Evolutionary conservation across 2,888 invertebrate species (phyloP).

Genomic region (Caenorhabditis becei): DNA sequence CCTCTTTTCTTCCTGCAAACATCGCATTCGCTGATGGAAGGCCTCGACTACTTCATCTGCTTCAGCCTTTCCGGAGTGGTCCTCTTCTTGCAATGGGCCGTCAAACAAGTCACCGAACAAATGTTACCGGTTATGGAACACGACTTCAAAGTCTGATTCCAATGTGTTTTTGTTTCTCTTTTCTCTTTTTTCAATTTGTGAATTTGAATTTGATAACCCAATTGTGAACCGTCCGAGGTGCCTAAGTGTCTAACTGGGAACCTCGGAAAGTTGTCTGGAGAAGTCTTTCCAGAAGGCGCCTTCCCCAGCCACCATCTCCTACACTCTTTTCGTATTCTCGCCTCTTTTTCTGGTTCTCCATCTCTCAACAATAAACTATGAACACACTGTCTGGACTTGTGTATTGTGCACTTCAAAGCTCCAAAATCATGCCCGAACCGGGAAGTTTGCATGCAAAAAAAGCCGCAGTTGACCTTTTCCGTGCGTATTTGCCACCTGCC

Average conservation of each 20-base stretch:
- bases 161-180: not conserved
- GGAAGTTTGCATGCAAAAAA: not conserved
- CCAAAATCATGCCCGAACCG: conserved; percentile 7
- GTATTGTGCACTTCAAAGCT: conserved; percentile 39
- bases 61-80: conserved; percentile 40
- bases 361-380: conserved; percentile 5
- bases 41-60: conserved; percentile 61
- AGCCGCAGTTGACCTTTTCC: conserved; percentile 43
- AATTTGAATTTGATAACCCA: not conserved
- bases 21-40: conserved; percentile 66
- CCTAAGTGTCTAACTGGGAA: no score
- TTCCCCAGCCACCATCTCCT: no score
- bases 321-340: not conserved
- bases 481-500: conserved; percentile 19
- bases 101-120: conserved; percentile 66
- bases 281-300: no score
- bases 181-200: no score
- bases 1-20: conserved; percentile 72
- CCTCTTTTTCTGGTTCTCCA: not conserved
- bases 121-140: conserved; percentile 72
- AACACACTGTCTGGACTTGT: conserved; percentile 4
- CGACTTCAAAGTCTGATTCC: conserved; percentile 57
- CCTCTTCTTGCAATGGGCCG: conserved; percentile 49
- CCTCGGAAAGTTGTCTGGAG: no score
- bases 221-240: no score